These are phyloP conservation scores for Drosophila aldrichi DNA, from an alignment of 2,888 invertebrate genomes.

Conservation along the genomic window DNA sequence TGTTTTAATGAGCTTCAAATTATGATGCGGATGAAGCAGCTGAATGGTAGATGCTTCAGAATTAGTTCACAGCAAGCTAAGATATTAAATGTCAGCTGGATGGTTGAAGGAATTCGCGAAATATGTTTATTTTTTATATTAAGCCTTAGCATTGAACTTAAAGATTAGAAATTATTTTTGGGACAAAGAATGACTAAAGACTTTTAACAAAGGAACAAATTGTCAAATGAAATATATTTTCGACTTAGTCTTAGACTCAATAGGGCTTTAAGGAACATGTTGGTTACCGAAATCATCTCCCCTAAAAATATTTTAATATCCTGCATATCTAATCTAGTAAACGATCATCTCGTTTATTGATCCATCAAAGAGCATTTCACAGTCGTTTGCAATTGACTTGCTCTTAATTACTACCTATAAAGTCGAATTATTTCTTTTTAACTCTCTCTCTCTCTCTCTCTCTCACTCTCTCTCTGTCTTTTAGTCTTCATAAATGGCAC, in stretches of 20 bases:
- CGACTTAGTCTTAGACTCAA: too few relatives aligned
- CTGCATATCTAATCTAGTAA: too few relatives aligned
- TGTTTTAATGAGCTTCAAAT: slow-evolving; percentile 78
- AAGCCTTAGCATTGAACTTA: not conserved
- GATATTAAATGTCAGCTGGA: not conserved
- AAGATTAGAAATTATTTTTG: not conserved
- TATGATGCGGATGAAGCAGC: slow-evolving; percentile 45
- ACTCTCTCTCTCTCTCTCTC: not conserved
- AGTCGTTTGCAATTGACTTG: not conserved
- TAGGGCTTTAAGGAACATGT: too few relatives aligned
- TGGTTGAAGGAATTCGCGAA: not conserved
- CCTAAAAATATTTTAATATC: too few relatives aligned
- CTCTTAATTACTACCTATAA: not conserved
- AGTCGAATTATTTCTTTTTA: not conserved
- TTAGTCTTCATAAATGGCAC: not conserved
- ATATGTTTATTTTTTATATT: too few relatives aligned
- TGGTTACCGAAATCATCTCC: too few relatives aligned
- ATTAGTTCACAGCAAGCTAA: not conserved
- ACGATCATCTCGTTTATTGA: not conserved
- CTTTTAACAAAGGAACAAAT: too few relatives aligned
- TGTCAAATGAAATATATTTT: too few relatives aligned
- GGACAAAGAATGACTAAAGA: not conserved
- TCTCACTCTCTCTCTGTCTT: not conserved
- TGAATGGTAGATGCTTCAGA: slow-evolving; percentile 3
- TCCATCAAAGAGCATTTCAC: not conserved